A percentile compares a stretch with the other conserved stretches of the same genome.
These are phyloP conservation scores for Lycaena phlaeas DNA, from an alignment of 2,888 invertebrate genomes.

Conservation along the genomic window DNA sequence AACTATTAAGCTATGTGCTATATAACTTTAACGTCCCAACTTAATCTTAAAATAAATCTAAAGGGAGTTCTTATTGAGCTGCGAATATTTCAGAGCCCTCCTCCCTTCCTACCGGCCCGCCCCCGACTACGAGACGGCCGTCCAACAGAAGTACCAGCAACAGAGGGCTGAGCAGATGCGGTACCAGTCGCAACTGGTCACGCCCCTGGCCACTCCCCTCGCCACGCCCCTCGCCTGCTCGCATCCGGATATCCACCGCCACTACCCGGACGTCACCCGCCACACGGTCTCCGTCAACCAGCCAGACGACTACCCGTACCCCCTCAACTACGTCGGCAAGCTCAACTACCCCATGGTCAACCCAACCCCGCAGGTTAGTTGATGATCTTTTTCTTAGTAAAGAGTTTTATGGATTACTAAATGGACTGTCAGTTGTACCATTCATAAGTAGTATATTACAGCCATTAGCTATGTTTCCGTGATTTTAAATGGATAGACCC, in stretches of 20 bases:
- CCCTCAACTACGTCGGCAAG: slow-evolving; percentile 39
- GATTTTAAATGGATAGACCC: too few species aligned
- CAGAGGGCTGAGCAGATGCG: slow-evolving; percentile 50
- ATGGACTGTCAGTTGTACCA: too few species aligned
- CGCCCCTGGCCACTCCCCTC: slow-evolving; percentile 32
- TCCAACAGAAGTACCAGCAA: slow-evolving; percentile 86
- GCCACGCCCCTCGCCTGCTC: slow-evolving; percentile 71
- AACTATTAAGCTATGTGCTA: too few species aligned
- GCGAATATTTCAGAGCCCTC: slow-evolving; percentile 76
- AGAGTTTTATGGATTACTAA: too few species aligned
- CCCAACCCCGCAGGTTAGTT: too few species aligned
- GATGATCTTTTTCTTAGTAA: too few species aligned
- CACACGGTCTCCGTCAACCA: slow-evolving; percentile 62
- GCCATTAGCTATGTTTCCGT: too few species aligned
- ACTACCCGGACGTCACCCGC: slow-evolving; percentile 77
- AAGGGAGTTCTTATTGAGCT: too few species aligned
- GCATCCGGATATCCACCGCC: slow-evolving; percentile 82
- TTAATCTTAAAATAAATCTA: too few species aligned
- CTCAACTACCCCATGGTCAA: slow-evolving; percentile 49
- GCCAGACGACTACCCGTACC: slow-evolving; percentile 48
- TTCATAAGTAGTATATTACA: too few species aligned
- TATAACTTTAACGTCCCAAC: too few species aligned
- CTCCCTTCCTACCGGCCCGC: slow-evolving; percentile 91
- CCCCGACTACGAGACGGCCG: slow-evolving; percentile 95
- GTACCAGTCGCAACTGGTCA: slow-evolving; percentile 53